phyloP scores from a whole-genome alignment of 2,113 vertebrate species.

The Tupaia chinensis region DNA sequence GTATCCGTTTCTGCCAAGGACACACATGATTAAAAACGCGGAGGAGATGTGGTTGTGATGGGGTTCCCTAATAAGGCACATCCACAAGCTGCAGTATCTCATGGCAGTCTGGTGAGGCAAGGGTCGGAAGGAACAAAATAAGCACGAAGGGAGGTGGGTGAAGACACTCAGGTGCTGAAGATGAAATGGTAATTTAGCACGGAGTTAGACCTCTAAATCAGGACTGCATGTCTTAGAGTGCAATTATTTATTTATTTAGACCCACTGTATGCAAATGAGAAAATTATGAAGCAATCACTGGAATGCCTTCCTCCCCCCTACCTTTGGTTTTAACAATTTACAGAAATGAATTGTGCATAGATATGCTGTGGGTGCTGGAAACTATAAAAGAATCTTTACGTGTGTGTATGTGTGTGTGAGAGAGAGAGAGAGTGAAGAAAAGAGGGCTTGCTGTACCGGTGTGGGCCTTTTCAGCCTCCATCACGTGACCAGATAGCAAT shows the following conservation, averaged over 20 bases:
- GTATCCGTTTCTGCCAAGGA: not conserved
- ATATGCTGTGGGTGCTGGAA: not conserved
- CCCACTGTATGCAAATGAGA: not conserved
- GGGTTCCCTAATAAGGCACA: not conserved
- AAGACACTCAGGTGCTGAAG: not conserved
- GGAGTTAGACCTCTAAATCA: not conserved
- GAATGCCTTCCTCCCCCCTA: not conserved
- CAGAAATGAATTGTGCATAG: not conserved
- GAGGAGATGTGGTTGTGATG: not conserved
- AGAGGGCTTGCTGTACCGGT: not conserved
- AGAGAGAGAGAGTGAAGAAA: not conserved
- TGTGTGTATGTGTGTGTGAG: not conserved
- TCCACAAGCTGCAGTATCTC: not conserved
- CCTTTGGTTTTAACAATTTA: conserved; percentile 41
- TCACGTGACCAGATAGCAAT: conserved; percentile 55
- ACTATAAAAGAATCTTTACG: not conserved
- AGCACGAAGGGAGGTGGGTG: not conserved
- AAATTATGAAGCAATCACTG: not conserved
- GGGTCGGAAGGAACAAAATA: not conserved
- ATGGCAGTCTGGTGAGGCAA: not conserved
- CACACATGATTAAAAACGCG: not conserved
- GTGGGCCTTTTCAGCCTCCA: not conserved
- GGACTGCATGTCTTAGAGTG: not conserved
- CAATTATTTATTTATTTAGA: not conserved
- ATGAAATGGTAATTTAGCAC: not conserved